phyloP scores from a whole-genome alignment of 2,113 vertebrate genomes.

The Anolis sagrei region DNA sequence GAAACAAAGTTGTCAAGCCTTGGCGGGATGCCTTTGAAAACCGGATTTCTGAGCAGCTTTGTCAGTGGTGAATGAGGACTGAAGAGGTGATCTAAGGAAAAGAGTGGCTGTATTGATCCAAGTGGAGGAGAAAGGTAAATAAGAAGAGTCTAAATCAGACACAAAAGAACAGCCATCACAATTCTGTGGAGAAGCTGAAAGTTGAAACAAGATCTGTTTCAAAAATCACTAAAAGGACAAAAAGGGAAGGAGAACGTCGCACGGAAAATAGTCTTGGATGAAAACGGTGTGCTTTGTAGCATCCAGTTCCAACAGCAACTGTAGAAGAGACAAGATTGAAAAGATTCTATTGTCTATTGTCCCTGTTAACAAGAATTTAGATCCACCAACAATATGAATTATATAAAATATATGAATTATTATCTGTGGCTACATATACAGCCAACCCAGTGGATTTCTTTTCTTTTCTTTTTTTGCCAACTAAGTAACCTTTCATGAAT shows the following conservation, averaged over 20 bases:
- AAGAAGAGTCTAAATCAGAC: background rate
- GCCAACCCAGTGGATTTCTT: no score
- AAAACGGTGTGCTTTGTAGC: no score
- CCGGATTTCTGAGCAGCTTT: slow-evolving; percentile 29
- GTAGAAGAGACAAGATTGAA: no score
- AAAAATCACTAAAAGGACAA: background rate
- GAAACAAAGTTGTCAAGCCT: slow-evolving; percentile 17
- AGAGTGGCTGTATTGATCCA: background rate
- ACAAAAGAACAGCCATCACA: background rate
- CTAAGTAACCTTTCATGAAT: no score
- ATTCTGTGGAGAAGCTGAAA: slow-evolving; percentile 4
- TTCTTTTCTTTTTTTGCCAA: no score
- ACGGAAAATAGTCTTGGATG: background rate
- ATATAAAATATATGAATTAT: no score
- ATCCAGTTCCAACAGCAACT: background rate
- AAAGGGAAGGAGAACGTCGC: background rate
- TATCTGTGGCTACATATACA: no score
- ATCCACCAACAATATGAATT: no score
- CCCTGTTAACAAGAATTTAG: no score
- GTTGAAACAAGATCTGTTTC: slow-evolving; percentile 16
- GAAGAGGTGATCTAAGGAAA: slow-evolving; percentile 6
- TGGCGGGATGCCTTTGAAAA: background rate
- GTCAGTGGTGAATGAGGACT: slow-evolving; percentile 10
- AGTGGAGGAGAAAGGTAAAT: slow-evolving; percentile 8
- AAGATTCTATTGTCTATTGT: background rate